phyloP scores from a whole-genome alignment of 2,113 vertebrate species.

The Apodemus sylvaticus region DNA sequence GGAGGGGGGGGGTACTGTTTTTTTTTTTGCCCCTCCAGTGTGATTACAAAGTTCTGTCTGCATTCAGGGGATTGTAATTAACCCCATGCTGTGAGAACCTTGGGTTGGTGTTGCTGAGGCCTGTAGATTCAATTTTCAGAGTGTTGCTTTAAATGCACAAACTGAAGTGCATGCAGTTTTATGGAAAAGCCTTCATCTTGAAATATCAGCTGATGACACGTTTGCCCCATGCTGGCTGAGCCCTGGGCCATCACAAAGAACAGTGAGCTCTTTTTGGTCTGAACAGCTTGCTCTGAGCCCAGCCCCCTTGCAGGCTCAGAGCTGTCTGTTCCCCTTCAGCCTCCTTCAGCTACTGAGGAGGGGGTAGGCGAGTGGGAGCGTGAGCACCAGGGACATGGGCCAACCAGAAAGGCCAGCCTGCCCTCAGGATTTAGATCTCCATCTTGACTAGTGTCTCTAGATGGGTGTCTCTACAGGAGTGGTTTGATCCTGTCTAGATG shows the following conservation, averaged over 20 bases:
- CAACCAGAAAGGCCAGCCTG: neutral
- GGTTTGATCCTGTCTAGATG: neutral
- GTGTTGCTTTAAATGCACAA: neutral
- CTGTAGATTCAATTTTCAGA: neutral
- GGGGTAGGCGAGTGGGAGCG: rapidly evolving
- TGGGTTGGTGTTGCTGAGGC: neutral
- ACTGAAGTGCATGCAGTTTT: neutral
- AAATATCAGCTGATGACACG: neutral
- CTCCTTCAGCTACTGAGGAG: neutral
- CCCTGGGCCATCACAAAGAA: no score
- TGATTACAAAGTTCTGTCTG: neutral
- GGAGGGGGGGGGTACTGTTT: no score
- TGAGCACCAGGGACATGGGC: neutral
- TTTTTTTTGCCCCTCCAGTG: neutral
- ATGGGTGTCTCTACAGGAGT: neutral
- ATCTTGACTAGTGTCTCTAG: neutral
- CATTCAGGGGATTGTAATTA: no score
- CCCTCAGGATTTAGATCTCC: neutral
- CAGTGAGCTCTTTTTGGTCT: no score
- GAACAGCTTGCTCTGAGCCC: neutral
- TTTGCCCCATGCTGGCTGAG: neutral
- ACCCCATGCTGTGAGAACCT: neutral
- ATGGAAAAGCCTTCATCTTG: neutral
- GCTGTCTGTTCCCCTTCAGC: neutral
- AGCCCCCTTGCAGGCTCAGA: neutral